Base-by-base conservation (phyloP, 2,888 invertebrate genomes). In the Nematopogon swammerdamellus region DNA sequence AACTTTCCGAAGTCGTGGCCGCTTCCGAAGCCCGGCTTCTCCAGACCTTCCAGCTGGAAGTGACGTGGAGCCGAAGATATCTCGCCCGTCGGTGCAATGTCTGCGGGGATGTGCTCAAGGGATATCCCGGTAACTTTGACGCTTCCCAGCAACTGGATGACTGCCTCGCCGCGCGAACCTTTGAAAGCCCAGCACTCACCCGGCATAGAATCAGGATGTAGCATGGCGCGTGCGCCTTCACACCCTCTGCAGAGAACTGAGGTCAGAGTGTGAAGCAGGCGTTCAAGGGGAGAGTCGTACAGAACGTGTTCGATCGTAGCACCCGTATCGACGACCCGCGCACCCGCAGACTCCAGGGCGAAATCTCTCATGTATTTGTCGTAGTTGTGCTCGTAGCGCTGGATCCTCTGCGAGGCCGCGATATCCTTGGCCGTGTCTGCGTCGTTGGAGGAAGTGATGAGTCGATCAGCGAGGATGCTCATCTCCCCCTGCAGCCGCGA, bases 141-240 rank as follows among this genome's bases (percentile, higher is more conserved):
- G 5, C 69, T 67, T 11, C 84, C 85, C n/a, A 90, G 70, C 36
- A 95, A 77, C 58, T 88, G 83, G 42, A 96, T 85, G 1, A 88
- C 85, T 18, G 87, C 83, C 53, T 83, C 85, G 20, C 93, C 94
- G 30, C 68, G 71, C 1, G 79, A 63, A 1, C 92, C 92, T 60
- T 85, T 86, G 64, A 95, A 92, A 0, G 92, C 89, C 92, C 94
- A 95, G 67, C 95, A 95, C 67, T 92, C 86, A 1, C 95, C 95
- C 1, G 92, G 92, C 54, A 85, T 68, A 18, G 86, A 72, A 8
- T 82, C 82, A 2, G 84, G 80, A 62, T 80, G 66, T 54, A 77
- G 61, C 51, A 77, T 69, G 19, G 70, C 62, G 11, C 68, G 60
- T 1, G 77, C 79, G 3, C 70, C 69, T 44, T 64, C 60, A 52